Evolutionary conservation across 37 sponge, comb jelly and placozoan species (phyloP), one percentile per base, ranked within the genome.

Genomic region (Cliona cf. orientalis): DNA sequence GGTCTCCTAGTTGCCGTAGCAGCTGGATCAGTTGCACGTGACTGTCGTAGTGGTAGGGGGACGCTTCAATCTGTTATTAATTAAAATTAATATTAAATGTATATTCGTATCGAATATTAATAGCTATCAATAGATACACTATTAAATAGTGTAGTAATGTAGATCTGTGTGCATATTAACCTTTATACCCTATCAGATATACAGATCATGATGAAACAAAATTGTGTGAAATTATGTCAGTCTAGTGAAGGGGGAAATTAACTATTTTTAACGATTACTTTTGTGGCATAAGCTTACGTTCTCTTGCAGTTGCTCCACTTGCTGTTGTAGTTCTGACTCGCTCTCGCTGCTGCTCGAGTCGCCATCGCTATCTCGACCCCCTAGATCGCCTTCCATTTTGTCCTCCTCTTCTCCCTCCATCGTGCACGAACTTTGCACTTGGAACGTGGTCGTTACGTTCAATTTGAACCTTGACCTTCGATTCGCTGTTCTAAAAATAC

Each of bases 41-140:
- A 14, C 58, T 58, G 62, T 94, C 95, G 71, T 94, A 94, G 28
- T 79, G 84, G 58, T 76, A 94, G 17, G 84, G 85, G 46, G 72
- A 57, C 34, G 45, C 74, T 31, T 69, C 64, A n/a, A 85, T 4
- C 82, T 81, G 38, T n/a, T n/a, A n/a, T n/a, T n/a, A n/a, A n/a
- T n/a, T 22, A 66, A 0, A 33, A 49, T 17, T 19, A 17, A 49
- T 49, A 49, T 19, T 19, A 49, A 49, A 49, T 49, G 55, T 19
- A 49, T 49, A 19, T 19, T 19, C 17, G 11, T 49, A 49, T 11
- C 17, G 55, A 19, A 17, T 49, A 49, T 19, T 49, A 17, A 19
- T 11, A 19, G 17, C 55, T 11, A 49, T 49, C 14, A 11, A 49
- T 49, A 49, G 14, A 49, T 17, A 49, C 55, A 17, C 55, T 19